Conservation (phyloP, 2,797 vertebrate genomes). For the Columba guinea region DNA sequence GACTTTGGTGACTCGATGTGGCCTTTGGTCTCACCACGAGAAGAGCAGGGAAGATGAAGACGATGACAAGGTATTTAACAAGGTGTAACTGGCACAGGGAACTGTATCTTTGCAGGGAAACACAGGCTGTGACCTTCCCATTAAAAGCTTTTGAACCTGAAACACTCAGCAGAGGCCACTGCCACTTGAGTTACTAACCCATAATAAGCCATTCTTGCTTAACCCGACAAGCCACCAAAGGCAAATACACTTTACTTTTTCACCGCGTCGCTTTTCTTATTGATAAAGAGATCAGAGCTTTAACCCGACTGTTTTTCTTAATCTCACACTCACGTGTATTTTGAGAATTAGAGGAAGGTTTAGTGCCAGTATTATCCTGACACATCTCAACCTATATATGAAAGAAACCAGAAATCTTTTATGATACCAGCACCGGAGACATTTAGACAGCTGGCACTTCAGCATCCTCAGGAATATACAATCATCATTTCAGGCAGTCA, state of each 20-base stretch:
- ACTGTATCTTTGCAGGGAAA: neutral
- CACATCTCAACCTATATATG: neutral
- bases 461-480: slow-evolving; percentile 7
- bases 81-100: neutral
- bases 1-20: neutral
- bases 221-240: neutral
- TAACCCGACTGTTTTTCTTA: neutral
- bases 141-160: neutral
- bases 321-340: neutral
- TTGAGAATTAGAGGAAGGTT: neutral
- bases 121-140: neutral
- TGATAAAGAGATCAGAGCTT: neutral
- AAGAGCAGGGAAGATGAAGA: neutral
- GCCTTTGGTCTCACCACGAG: neutral
- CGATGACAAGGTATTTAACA: fast-evolving
- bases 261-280: neutral
- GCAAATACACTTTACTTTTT: neutral
- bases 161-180: neutral
- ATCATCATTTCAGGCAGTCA: slow-evolving; percentile 7
- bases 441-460: neutral
- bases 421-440: neutral
- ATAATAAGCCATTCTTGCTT: neutral
- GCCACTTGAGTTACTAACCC: neutral
- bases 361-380: neutral
- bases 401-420: neutral